A percentile compares a stretch with the other conserved stretches of the same genome.
Conservation (phyloP, 1,140 invertebrate genomes). For the Bombus huntii region DNA sequence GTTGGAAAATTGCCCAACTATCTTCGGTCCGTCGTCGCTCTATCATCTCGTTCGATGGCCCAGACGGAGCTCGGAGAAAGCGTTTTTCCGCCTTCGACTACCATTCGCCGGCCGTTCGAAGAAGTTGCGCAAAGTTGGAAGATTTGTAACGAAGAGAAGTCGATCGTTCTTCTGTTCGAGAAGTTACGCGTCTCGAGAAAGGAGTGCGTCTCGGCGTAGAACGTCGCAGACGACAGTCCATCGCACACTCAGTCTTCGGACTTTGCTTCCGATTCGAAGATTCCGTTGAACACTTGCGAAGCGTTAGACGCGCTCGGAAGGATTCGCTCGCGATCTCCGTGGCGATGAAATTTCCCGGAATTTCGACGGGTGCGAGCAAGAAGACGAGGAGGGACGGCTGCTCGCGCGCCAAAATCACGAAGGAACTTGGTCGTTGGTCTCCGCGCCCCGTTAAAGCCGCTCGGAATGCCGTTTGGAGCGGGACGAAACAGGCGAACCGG, state of each 20-base stretch:
- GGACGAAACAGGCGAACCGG: background rate
- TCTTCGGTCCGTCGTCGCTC: no score
- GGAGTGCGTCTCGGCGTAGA: background rate
- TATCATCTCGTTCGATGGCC: no score
- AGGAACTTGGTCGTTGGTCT: conserved; percentile 1
- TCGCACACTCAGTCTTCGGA: background rate
- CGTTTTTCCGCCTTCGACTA: no score
- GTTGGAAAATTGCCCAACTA: no score
- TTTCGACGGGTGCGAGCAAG: background rate
- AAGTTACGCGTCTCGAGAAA: background rate
- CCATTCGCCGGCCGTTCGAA: no score
- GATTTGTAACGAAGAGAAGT: no score
- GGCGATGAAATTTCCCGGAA: background rate
- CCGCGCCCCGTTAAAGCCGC: no score
- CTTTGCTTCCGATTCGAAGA: conserved; percentile 18
- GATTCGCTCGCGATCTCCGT: background rate
- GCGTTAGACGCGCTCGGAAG: conserved; percentile 23
- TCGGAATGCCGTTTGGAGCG: background rate
- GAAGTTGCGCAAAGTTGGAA: no score
- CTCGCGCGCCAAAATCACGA: conserved; percentile 4
- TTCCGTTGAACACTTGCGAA: background rate
- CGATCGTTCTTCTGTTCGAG: no score
- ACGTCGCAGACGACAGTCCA: no score
- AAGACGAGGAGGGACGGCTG: background rate
- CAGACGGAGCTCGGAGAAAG: no score